Conservation (phyloP, 30 jellyfish, hydroid and myxozoan species). For the Thelohanellus kitauei region DNA sequence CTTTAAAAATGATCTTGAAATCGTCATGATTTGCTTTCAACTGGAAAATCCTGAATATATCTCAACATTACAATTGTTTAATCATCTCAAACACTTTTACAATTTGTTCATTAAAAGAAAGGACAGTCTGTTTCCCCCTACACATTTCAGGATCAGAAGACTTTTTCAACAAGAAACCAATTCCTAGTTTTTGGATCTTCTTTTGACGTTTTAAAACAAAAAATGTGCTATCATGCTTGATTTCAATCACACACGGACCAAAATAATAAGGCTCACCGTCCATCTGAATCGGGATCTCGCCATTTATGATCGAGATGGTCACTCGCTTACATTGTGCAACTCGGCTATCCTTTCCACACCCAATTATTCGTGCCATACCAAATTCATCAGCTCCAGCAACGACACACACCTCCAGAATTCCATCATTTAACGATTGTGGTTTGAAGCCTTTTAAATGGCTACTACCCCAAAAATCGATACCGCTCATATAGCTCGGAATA, state of each 20-base stretch:
- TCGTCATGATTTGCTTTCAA: too few relatives aligned
- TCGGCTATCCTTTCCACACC: constrained; percentile 89
- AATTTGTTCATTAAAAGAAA: too few relatives aligned
- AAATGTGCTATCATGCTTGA: constrained; percentile 62
- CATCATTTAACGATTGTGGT: constrained; percentile 73
- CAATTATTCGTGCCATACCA: constrained; percentile 96
- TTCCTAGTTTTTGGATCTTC: too few relatives aligned
- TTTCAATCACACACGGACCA: constrained; percentile 57
- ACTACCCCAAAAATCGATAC: constrained; percentile 98
- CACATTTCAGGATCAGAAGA: too few relatives aligned
- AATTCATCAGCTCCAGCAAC: constrained; percentile 91
- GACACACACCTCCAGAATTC: constrained; percentile 85
- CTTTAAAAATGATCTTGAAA: too few relatives aligned
- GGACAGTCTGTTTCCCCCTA: too few relatives aligned
- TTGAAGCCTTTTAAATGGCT: constrained; percentile 44
- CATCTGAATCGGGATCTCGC: constrained; percentile 82
- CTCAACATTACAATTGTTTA: too few relatives aligned
- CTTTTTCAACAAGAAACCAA: too few relatives aligned
- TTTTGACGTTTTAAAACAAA: too few relatives aligned
- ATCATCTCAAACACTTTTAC: too few relatives aligned
- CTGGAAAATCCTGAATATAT: too few relatives aligned
- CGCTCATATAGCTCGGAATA: too few relatives aligned
- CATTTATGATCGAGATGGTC: constrained; percentile 68
- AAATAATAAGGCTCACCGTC: constrained; percentile 97
- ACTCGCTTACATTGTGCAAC: constrained; percentile 89